Evolutionary conservation across 2,888 invertebrate genomes (phyloP).

Genomic region (Dioctria rufipes): DNA sequence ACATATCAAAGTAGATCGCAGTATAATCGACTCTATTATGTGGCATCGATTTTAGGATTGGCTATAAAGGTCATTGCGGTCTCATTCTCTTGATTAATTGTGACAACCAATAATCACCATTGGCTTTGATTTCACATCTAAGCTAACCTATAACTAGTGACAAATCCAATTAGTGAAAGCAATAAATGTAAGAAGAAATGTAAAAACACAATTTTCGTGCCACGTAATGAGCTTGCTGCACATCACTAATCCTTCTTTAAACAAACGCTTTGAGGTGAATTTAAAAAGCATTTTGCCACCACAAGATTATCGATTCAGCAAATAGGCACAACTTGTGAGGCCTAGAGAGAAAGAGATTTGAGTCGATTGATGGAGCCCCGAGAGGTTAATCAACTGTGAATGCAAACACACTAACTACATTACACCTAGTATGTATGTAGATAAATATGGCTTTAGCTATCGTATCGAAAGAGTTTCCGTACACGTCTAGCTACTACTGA

Average conservation of each 20-base stretch:
- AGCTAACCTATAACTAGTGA: neutral
- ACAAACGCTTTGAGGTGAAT: constrained; percentile 25
- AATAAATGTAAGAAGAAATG: neutral
- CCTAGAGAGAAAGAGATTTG: constrained; percentile 5
- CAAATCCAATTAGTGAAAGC: constrained; percentile 44
- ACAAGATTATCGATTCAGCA: constrained; percentile 38
- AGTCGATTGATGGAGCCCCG: constrained; percentile 10
- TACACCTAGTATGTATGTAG: too few species aligned
- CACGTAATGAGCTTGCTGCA: neutral
- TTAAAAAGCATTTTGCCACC: constrained; percentile 15
- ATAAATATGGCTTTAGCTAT: too few species aligned
- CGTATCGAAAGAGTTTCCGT: too few species aligned
- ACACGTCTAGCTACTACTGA: too few species aligned
- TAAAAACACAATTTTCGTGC: neutral
- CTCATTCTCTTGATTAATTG: constrained; percentile 28
- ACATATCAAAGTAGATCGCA: neutral
- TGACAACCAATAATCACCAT: constrained; percentile 9
- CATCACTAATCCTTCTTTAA: constrained; percentile 28
- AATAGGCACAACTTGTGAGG: constrained; percentile 4
- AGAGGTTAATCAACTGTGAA: constrained; percentile 26
- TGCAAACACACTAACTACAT: neutral
- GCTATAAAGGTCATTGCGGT: constrained; percentile 20
- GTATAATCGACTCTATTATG: neutral
- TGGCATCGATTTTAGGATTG: constrained; percentile 22
- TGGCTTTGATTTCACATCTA: constrained; percentile 9